These are phyloP conservation scores for Sitobion miscanthi DNA, from an alignment of 1,140 invertebrate genomes.

Conservation along the genomic window DNA sequence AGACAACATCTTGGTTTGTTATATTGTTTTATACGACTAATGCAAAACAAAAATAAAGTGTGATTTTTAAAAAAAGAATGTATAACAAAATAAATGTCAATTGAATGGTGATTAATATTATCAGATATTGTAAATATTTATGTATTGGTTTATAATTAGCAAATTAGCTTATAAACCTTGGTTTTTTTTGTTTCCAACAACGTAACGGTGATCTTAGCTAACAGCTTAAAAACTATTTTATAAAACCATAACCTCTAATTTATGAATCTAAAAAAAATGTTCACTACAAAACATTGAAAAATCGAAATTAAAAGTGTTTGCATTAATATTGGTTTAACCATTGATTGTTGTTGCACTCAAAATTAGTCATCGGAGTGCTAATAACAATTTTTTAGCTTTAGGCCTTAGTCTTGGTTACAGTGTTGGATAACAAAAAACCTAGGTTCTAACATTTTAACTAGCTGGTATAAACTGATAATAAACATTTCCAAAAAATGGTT, in stretches of 20 bases:
- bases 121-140: background rate
- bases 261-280: no score
- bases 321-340: background rate
- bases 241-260: no score
- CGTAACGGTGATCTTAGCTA: no score
- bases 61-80: no score
- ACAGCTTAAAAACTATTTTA: no score
- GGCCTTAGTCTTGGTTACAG: no score
- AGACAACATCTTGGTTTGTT: background rate
- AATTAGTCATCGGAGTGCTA: background rate
- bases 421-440: background rate
- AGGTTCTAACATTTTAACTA: background rate
- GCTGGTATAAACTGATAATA: background rate
- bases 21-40: background rate
- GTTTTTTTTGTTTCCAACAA: background rate
- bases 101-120: background rate
- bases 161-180: background rate
- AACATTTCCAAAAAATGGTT: background rate
- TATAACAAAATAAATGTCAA: background rate
- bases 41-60: no score
- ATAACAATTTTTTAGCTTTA: background rate
- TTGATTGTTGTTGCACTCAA: background rate
- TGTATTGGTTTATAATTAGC: background rate
- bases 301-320: background rate
- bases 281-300: no score